Evolutionary conservation across 1,140 invertebrate genomes (phyloP).

Genomic region (Brachystomella parvula): DNA sequence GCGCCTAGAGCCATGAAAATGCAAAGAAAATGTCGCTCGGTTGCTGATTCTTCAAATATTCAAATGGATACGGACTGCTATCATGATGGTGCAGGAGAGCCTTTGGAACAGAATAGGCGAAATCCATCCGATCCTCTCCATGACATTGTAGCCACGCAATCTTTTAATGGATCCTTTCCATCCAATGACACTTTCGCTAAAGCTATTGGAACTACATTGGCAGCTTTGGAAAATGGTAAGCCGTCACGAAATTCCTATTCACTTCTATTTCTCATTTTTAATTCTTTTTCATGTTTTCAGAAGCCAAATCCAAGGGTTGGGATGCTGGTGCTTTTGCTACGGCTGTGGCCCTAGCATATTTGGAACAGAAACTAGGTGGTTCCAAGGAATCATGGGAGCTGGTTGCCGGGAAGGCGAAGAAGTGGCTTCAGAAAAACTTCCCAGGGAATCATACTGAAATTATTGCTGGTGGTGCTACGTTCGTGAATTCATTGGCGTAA

Average conservation of each 20-base stretch:
- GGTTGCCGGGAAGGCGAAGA: constrained; percentile 28
- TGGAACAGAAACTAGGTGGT: constrained; percentile 20
- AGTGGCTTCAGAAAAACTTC: constrained; percentile 26
- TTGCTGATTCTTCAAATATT: background rate
- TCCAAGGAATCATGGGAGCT: constrained; percentile 35
- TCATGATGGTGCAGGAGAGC: background rate
- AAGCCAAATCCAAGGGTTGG: constrained; percentile 16
- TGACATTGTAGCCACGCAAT: constrained; percentile 26
- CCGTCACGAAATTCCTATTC: background rate
- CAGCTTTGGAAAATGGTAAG: constrained; percentile 25
- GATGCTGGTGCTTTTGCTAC: constrained; percentile 24
- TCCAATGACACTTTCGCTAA: constrained; percentile 15
- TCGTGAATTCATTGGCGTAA: too few species aligned
- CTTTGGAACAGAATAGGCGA: background rate
- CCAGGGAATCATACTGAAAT: constrained; percentile 1
- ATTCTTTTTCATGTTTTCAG: constrained; percentile 17
- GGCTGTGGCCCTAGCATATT: constrained; percentile 23
- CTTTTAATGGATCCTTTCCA: constrained; percentile 33
- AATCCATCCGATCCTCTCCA: constrained; percentile 15
- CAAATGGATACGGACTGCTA: background rate
- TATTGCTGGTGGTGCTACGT: constrained; percentile 3
- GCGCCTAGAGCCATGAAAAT: background rate
- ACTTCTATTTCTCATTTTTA: background rate
- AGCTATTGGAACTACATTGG: constrained; percentile 20
- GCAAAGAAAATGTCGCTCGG: background rate